Evolutionary conservation across 2,888 invertebrate species (phyloP).

Genomic region (Stenoptilia bipunctidactyla): DNA sequence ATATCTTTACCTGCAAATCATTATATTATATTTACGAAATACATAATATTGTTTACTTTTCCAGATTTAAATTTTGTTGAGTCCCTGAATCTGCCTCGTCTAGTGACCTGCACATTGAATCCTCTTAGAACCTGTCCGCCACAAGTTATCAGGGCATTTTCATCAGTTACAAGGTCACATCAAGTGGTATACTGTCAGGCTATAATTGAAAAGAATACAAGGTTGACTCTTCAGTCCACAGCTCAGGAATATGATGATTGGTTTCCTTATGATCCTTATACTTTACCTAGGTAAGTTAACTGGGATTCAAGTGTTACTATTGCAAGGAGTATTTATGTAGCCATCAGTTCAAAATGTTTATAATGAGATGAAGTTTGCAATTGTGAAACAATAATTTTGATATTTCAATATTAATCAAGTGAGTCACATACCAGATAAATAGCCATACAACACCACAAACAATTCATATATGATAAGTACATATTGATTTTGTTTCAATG

Average conservation of each 20-base stretch:
- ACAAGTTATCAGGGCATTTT: conserved; percentile 83
- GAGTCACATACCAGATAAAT: no score
- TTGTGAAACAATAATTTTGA: no score
- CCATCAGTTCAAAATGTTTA: no score
- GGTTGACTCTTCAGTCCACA: conserved; percentile 59
- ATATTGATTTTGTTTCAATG: no score
- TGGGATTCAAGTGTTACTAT: no score
- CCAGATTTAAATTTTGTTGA: conserved; percentile 84
- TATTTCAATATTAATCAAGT: no score
- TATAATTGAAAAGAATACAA: conserved; percentile 86
- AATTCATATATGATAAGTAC: no score
- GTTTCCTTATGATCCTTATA: conserved; percentile 94
- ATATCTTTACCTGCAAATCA: no score
- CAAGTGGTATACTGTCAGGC: conserved; percentile 94
- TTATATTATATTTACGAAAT: no score
- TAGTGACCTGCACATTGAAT: conserved; percentile 89
- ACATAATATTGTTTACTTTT: conserved; percentile 24
- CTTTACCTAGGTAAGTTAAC: conserved; percentile 77
- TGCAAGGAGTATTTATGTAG: no score
- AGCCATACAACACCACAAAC: no score
- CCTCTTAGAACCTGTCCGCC: conserved; percentile 87
- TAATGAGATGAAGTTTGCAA: no score
- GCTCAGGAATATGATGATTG: conserved; percentile 75
- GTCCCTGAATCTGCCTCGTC: conserved; percentile 84
- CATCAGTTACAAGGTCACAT: conserved; percentile 83